Evolutionary conservation across 1,140 invertebrate species (phyloP).

Genomic region (Rhyacophila brunnea): DNA sequence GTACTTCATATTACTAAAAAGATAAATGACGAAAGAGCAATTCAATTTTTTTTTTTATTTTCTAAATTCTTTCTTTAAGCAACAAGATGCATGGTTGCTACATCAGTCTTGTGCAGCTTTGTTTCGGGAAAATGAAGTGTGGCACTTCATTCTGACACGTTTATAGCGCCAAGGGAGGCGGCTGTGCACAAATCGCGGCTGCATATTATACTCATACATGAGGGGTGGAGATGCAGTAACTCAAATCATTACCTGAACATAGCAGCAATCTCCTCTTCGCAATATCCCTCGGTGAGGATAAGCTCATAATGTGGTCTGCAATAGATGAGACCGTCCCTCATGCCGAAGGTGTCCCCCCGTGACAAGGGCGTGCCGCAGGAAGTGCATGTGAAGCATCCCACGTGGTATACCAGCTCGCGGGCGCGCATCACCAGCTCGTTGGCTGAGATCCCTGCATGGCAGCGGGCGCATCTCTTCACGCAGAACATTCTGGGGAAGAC

Average conservation of each 20-base stretch:
- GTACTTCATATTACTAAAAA: too few species aligned
- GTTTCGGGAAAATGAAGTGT: too few species aligned
- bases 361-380: constrained; percentile 75
- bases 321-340: constrained; percentile 75
- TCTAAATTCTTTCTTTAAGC: too few species aligned
- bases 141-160: too few species aligned
- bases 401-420: constrained; percentile 83
- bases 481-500: constrained; percentile 64
- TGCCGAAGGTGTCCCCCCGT: constrained; percentile 88
- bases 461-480: constrained; percentile 80
- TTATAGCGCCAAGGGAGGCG: too few species aligned
- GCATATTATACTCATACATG: too few species aligned
- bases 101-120: too few species aligned
- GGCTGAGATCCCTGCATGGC: constrained; percentile 80
- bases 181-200: too few species aligned
- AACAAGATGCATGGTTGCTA: too few species aligned
- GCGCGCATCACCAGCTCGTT: constrained; percentile 91
- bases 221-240: too few species aligned
- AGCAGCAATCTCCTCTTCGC: constrained; percentile 57
- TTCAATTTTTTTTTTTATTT: too few species aligned
- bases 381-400: constrained; percentile 87
- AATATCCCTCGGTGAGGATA: constrained; percentile 53
- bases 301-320: constrained; percentile 67
- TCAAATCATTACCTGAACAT: constrained; percentile 52
- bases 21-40: too few species aligned